phyloP scores from a whole-genome alignment of 2,113 vertebrate genomes.

The Lota lota region DNA sequence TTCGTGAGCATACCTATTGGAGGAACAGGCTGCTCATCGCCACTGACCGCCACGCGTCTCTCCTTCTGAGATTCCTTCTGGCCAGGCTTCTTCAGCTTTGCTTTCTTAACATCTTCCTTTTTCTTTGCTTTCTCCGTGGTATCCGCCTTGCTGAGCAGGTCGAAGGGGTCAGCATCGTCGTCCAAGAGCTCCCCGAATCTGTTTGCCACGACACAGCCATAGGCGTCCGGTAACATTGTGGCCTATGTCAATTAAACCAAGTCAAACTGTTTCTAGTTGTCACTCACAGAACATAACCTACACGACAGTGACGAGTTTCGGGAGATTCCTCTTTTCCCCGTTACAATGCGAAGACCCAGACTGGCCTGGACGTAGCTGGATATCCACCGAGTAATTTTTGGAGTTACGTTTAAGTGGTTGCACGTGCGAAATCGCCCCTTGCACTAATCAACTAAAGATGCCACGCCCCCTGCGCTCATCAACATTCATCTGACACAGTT shows the following conservation, averaged over 20 bases:
- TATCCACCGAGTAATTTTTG: too few relatives aligned
- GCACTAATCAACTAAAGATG: too few relatives aligned
- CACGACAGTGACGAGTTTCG: too few relatives aligned
- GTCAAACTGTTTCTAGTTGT: conserved; percentile 16
- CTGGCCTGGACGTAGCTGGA: too few relatives aligned
- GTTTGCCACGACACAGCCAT: conserved; percentile 83
- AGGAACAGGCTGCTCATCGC: conserved; percentile 6
- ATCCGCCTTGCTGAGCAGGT: conserved; percentile 75
- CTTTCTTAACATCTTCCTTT: conserved; percentile 70
- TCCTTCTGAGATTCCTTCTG: conserved; percentile 80
- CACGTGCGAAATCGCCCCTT: too few relatives aligned
- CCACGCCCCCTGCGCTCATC: conserved; percentile 11
- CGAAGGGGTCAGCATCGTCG: conserved; percentile 86
- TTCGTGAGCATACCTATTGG: conserved; percentile 24
- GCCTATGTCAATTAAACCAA: conserved; percentile 34
- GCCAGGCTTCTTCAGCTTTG: conserved; percentile 45
- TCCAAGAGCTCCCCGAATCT: conserved; percentile 86
- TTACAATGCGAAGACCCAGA: too few relatives aligned
- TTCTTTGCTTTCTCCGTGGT: conserved; percentile 47
- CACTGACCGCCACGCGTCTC: conserved; percentile 17
- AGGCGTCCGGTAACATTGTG: conserved; percentile 64
- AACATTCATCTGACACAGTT: neutral
- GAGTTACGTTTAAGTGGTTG: too few relatives aligned
- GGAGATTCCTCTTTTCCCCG: too few relatives aligned
- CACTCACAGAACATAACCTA: too few relatives aligned